Conservation (phyloP, 2,113 vertebrate species). For the Peromyscus polionotus region DNA sequence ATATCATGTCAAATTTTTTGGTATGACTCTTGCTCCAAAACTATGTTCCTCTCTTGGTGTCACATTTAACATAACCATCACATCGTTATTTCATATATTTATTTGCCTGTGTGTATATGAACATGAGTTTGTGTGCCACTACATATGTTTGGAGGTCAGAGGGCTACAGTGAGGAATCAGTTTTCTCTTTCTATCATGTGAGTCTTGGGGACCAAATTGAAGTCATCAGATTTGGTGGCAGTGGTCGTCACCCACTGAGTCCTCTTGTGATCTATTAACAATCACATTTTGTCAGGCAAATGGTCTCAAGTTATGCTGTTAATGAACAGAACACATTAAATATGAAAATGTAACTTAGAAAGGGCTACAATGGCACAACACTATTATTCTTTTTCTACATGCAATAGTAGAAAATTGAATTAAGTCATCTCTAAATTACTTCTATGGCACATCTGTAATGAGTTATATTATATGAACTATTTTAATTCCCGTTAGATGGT, state of each 20-base stretch:
- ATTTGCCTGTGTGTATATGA: not conserved
- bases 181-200: not conserved
- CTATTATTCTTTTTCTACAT: not conserved
- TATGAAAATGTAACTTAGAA: conserved; percentile 39
- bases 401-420: not conserved
- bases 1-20: not conserved
- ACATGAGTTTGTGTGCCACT: not conserved
- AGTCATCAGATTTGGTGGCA: not conserved
- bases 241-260: not conserved
- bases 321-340: conserved; percentile 14
- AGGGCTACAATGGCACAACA: not conserved
- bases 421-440: conserved; percentile 6
- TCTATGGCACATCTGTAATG: conserved; percentile 8
- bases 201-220: not conserved
- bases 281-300: conserved; percentile 45
- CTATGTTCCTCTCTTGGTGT: not conserved
- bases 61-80: not conserved
- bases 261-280: too few relatives aligned
- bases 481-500: not conserved
- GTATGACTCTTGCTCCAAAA: not conserved
- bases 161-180: not conserved
- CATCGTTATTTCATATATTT: not conserved
- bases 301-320: not conserved
- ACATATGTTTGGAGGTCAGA: not conserved
- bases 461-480: conserved; percentile 21